Percentiles rank a stretch among this genome's conserved stretches.
Conservation (phyloP, 2,113 vertebrate species). For the Aix galericulata region DNA sequence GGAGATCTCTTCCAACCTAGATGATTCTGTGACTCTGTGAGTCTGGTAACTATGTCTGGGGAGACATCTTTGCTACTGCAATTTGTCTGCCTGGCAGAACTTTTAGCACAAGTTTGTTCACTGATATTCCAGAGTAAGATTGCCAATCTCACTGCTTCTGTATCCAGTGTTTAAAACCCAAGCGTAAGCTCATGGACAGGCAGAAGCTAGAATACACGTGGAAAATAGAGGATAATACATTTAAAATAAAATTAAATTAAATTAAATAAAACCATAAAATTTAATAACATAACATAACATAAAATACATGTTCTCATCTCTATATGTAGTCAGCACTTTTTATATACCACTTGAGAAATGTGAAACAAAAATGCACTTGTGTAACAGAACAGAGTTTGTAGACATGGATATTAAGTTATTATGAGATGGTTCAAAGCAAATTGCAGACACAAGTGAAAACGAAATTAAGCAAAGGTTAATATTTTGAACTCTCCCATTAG, state of each 20-base stretch:
- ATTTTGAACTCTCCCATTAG: neutral
- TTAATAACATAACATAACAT: too few relatives aligned
- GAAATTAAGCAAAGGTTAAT: neutral
- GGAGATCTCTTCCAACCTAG: too few relatives aligned
- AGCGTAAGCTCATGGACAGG: neutral
- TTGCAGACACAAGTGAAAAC: constrained; percentile 31
- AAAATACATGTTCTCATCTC: neutral
- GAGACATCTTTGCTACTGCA: neutral
- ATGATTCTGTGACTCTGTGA: too few relatives aligned
- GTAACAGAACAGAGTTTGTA: neutral
- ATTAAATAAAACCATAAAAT: too few relatives aligned
- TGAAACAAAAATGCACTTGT: neutral
- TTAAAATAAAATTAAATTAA: neutral
- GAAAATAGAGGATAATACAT: neutral
- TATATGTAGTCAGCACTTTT: constrained; percentile 1
- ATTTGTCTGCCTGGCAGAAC: neutral
- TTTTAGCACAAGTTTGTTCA: neutral
- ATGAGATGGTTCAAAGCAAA: constrained; percentile 35
- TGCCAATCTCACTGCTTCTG: neutral
- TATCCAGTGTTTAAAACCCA: neutral
- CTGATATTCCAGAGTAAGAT: neutral
- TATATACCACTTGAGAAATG: neutral
- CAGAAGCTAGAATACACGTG: neutral
- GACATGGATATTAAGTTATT: neutral
- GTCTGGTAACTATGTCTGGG: neutral